Conservation (phyloP, 2,797 vertebrate species). For the Neomorphus geoffroyi region DNA sequence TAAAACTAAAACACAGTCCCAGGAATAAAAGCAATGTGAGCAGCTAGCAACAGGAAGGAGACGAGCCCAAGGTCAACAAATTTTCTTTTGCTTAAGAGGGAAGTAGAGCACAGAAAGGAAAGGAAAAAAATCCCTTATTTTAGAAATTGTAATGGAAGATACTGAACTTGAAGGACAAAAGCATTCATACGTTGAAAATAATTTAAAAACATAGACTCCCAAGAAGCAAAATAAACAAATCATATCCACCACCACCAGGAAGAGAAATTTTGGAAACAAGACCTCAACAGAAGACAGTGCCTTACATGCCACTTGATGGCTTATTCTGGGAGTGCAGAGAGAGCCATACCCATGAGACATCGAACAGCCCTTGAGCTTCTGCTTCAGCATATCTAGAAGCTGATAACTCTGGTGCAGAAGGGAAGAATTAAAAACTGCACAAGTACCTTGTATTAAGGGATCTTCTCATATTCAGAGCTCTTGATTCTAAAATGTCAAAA, state of each 20-base stretch:
- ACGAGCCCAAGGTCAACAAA: constrained; percentile 5
- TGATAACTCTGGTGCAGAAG: not conserved
- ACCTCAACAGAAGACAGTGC: not conserved
- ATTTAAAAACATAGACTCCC: not conserved
- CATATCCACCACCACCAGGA: not conserved
- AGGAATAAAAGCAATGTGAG: constrained; percentile 20
- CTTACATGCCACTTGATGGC: constrained; percentile 37
- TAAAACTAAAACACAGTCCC: not conserved
- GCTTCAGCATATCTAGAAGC: not conserved
- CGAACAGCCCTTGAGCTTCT: not conserved
- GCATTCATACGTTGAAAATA: not conserved
- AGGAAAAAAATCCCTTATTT: not conserved
- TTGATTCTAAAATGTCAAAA: not conserved
- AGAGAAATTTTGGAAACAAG: not conserved
- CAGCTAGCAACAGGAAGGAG: not conserved
- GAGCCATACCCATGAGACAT: not conserved
- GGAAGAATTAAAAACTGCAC: not conserved
- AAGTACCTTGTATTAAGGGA: not conserved
- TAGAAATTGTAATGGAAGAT: not conserved
- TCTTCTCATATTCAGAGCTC: not conserved
- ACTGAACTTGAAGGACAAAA: not conserved
- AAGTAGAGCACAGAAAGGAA: not conserved
- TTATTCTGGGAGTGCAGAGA: not conserved
- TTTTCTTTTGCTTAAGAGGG: not conserved
- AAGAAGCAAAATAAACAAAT: not conserved